Base-by-base conservation (phyloP, 2,888 invertebrate species). In the Xanthia togata region DNA sequence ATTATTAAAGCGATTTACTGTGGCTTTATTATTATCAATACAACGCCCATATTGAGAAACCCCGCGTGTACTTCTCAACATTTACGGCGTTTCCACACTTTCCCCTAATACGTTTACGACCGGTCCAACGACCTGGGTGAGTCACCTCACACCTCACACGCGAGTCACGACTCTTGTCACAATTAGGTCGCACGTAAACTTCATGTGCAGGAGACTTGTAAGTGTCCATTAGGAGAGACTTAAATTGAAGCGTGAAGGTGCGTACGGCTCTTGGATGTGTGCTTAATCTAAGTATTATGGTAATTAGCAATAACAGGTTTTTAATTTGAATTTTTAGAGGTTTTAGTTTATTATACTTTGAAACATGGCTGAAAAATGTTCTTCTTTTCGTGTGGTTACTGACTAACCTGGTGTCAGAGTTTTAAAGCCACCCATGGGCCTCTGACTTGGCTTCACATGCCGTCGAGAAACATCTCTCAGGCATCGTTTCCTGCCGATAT, bases 131-230 rank as follows among this genome's bases (percentile, higher is more conserved):
- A 92, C 92, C 93, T 71, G 76, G 53, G 80, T 89, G 92, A 93
- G 84, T 93, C 93, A 92, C 88, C 47, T 41, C 63, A 65, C 35
- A 67, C 84, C 77, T 38, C 65, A 64, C 31, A 63, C 85, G 74
- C 88, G 83, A 85, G 85, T 85, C 84, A 75, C 87, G 76, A 85
- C 83, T 85, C 83, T 80, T 80, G 86, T 84, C 86, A 86, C 92
- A 94, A 93, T 90, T 93, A 89, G 95, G 95, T 93, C 94, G 92
- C 79, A 86, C 92, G 90, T 92, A 91, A 92, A 93, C 90, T 78
- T 82, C 70, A 82, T 60, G 85, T 57, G 53, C 64, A 31, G 63
- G 68, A 71, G 62, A 73, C 68, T 68, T n/a, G 41, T 75, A 79
- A 70, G 84, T 62, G 71, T 53, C 81, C 70, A 85, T 83, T 73